Conservation (phyloP, 30 jellyfish, hydroid and myxozoan genomes). For the Nemopilema nomurai region DNA sequence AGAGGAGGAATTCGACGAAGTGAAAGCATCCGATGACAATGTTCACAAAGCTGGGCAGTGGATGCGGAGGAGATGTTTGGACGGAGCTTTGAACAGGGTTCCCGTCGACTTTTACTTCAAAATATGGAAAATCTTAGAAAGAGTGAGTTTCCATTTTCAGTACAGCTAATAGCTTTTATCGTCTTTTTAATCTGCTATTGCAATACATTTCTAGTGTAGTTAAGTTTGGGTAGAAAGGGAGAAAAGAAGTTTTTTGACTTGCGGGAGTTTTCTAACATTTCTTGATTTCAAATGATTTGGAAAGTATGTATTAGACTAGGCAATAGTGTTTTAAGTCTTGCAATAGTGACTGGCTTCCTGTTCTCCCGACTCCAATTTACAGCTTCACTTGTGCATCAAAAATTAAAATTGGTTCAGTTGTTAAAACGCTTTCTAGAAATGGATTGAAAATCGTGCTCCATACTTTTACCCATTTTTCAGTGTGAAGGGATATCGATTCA, state of each 20-base stretch:
- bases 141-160: slow-evolving; percentile 18
- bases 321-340: no score
- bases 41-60: slow-evolving; percentile 90
- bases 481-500: slow-evolving; percentile 80
- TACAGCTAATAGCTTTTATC: no score
- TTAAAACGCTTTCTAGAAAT: background rate
- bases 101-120: slow-evolving; percentile 85
- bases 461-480: slow-evolving; percentile 12
- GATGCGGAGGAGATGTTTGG: slow-evolving; percentile 97
- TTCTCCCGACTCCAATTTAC: no score
- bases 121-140: slow-evolving; percentile 85
- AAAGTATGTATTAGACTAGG: background rate
- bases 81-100: slow-evolving; percentile 96
- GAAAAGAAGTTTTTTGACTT: background rate
- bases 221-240: no score
- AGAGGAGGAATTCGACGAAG: slow-evolving; percentile 58
- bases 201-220: no score
- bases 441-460: background rate
- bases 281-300: background rate
- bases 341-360: no score
- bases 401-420: no score
- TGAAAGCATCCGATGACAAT: slow-evolving; percentile 68
- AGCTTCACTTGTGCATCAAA: no score
- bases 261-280: no score
- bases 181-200: no score